These are phyloP conservation scores for Scolopax bukidnonensis DNA, from an alignment of 2,797 vertebrate genomes.

Conservation along the genomic window DNA sequence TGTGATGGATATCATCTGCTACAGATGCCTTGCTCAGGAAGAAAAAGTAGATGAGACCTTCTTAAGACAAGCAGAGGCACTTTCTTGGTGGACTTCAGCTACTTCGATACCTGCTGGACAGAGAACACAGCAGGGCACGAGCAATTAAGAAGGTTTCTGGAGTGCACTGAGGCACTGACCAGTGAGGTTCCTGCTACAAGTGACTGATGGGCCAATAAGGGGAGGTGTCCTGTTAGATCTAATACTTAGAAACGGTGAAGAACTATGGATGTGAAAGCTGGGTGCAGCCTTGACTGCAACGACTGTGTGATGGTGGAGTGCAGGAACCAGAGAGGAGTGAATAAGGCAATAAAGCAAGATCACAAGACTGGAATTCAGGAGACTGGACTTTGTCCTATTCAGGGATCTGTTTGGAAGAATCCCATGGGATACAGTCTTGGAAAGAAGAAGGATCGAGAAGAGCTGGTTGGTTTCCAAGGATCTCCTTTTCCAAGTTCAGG, in stretches of 20 bases:
- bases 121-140: neutral
- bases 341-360: neutral
- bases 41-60: neutral
- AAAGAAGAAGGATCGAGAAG: neutral
- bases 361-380: neutral
- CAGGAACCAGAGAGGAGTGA: neutral
- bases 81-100: neutral
- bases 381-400: neutral
- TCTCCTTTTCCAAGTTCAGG: neutral
- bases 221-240: neutral
- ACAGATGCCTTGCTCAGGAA: neutral
- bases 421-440: neutral
- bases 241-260: neutral
- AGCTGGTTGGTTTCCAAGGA: neutral
- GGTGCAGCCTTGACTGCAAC: neutral
- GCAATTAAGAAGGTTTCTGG: neutral
- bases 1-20: neutral
- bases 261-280: neutral
- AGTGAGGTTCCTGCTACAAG: neutral
- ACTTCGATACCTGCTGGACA: neutral
- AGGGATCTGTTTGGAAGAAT: neutral
- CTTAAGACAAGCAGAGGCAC: neutral
- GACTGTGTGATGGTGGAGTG: neutral
- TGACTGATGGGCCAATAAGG: neutral
- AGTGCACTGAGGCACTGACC: neutral